Conservation (phyloP, 2,888 invertebrate species). For the Heliothis peltigera region DNA sequence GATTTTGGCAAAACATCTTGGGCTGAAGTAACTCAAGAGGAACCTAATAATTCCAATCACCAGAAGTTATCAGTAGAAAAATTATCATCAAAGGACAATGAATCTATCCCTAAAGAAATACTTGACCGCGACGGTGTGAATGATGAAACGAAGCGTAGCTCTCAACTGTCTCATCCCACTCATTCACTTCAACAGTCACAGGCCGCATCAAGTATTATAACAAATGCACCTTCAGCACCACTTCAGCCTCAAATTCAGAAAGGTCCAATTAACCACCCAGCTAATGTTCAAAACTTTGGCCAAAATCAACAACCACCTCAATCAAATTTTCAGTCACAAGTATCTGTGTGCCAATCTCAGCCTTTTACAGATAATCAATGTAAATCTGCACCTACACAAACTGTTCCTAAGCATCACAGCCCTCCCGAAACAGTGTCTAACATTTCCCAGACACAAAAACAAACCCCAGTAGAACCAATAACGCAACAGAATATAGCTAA, state of each 20-base stretch:
- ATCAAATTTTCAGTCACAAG: slow-evolving; percentile 56
- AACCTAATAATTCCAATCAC: slow-evolving; percentile 66
- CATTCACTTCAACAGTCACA: slow-evolving; percentile 52
- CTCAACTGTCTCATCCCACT: slow-evolving; percentile 54
- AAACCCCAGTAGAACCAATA: slow-evolving; percentile 69
- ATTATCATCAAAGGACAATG: slow-evolving; percentile 68
- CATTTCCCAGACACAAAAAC: slow-evolving; percentile 71
- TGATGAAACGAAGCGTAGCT: slow-evolving; percentile 63
- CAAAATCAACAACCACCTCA: slow-evolving; percentile 71
- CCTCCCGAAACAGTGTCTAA: slow-evolving; percentile 67
- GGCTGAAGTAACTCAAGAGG: slow-evolving; percentile 87
- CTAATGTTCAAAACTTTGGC: slow-evolving; percentile 66
- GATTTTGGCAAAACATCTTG: slow-evolving; percentile 84
- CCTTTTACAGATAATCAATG: slow-evolving; percentile 70
- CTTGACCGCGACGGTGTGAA: slow-evolving; percentile 60
- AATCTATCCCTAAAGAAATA: slow-evolving; percentile 65
- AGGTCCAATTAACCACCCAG: slow-evolving; percentile 62
- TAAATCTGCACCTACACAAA: slow-evolving; percentile 63
- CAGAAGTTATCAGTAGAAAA: slow-evolving; percentile 71
- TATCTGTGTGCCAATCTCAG: slow-evolving; percentile 68
- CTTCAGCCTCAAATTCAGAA: slow-evolving; percentile 70
- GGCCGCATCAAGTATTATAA: slow-evolving; percentile 55
- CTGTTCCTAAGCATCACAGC: slow-evolving; percentile 65
- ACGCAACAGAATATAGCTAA: slow-evolving; percentile 68
- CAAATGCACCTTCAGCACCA: slow-evolving; percentile 55